Evolutionary conservation across 2,888 invertebrate species (phyloP), one percentile per base, ranked within the genome.

Genomic region (Sericinus montela): DNA sequence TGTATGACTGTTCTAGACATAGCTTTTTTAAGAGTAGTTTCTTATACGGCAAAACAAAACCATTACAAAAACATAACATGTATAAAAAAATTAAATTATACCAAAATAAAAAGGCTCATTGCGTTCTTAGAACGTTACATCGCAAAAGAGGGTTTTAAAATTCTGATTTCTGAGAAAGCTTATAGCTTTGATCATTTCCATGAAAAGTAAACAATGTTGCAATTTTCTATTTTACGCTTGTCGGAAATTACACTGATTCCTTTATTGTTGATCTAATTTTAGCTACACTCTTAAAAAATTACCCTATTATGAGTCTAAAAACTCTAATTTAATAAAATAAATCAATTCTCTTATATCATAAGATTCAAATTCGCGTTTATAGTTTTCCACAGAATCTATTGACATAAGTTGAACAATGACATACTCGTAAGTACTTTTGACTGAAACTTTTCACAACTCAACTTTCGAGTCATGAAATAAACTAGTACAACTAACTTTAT

Each of bases 361-460:
- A 8, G 25, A 25, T 25, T 25, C 25, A 5, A 8, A 25, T 25
- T 7, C 7, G 4, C 4, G 1, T 1, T 25, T 4, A 8, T 25
- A 25, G 6, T 25, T 8, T 25, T 25, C 7, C 25, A 25, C 25
- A 25, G 25, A 7, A 5, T 7, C 25, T 25, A 42, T 42, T 32
- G 45, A 36, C 23, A 10, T 35, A 48, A 49, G 38, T 51, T 51
- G 23, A 55, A 56, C 63, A 65, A 65, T 69, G 69, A 66, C 59
- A 63, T 65, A 71, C 70, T 71, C 62, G 63, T 67, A 71, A 70
- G 74, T 67, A 78, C 75, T 82, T 80, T 75, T 71, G 62, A 65
- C 65, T 59, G 57, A 86, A 87, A 86, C 81, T 86, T 87, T 85
- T 82, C 71, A 72, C 57, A 65, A 64, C 72, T 72, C 66, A 86